Evolutionary conservation across 2,888 invertebrate species (phyloP).

Genomic region (Dermolepida albohirtum): DNA sequence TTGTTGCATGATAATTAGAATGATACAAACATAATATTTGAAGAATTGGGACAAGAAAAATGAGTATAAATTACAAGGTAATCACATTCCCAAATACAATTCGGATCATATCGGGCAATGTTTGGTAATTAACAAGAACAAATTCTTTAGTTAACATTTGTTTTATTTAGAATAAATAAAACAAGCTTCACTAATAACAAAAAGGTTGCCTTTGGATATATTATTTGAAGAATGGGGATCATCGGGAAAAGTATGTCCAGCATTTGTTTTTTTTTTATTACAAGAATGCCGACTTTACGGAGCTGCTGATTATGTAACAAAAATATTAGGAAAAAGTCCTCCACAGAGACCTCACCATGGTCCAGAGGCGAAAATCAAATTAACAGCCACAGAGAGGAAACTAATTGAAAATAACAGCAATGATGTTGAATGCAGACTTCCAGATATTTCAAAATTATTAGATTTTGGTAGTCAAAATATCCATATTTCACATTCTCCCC

Average conservation of each 20-base stretch:
- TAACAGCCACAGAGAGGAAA: slow-evolving; percentile 33
- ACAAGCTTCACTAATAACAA: slow-evolving; percentile 67
- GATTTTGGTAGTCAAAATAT: slow-evolving; percentile 2
- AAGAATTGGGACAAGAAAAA: no score
- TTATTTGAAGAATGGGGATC: slow-evolving; percentile 91
- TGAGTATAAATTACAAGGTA: no score
- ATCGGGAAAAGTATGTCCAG: slow-evolving; percentile 79
- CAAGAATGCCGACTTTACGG: slow-evolving; percentile 68
- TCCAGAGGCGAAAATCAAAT: slow-evolving; percentile 72
- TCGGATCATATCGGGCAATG: no score
- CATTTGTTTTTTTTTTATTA: slow-evolving; percentile 76
- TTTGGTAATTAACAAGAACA: no score
- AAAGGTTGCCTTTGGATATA: slow-evolving; percentile 76
- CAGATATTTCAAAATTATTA: slow-evolving; percentile 14
- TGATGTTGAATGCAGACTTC: slow-evolving; percentile 50
- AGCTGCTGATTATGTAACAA: slow-evolving; percentile 83
- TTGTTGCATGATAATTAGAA: no score
- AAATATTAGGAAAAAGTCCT: slow-evolving; percentile 67
- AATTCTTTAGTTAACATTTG: no score
- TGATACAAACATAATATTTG: no score
- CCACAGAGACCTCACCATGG: slow-evolving; percentile 74
- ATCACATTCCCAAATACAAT: no score
- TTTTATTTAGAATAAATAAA: slow-evolving; percentile 79
- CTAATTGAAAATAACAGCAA: slow-evolving; percentile 9
- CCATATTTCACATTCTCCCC: slow-evolving; percentile 9